Percentiles rank a stretch among this genome's conserved stretches.
phyloP scores from a whole-genome alignment of 2,113 vertebrate species.

The Dromaius novaehollandiae region DNA sequence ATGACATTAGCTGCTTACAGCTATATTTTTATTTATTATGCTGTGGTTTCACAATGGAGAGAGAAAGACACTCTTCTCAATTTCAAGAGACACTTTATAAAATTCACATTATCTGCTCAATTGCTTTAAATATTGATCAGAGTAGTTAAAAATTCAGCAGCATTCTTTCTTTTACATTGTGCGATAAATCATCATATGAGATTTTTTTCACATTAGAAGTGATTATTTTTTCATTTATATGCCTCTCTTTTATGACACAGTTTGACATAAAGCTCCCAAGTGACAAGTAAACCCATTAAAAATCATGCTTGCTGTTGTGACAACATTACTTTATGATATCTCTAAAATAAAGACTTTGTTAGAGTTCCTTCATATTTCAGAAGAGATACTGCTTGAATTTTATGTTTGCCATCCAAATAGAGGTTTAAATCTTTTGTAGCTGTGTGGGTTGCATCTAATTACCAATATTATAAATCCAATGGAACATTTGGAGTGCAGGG shows the following conservation, averaged over 20 bases:
- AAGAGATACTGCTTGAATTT: not conserved
- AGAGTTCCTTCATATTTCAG: not conserved
- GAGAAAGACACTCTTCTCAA: not conserved
- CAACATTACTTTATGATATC: not conserved
- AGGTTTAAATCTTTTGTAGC: not conserved
- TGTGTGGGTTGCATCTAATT: not conserved
- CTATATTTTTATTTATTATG: not conserved
- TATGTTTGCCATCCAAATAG: not conserved
- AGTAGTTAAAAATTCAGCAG: not conserved
- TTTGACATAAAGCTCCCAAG: not conserved
- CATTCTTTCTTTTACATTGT: not conserved
- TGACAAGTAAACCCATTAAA: not conserved
- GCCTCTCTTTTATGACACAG: not conserved
- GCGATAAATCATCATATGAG: not conserved
- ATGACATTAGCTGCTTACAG: not conserved
- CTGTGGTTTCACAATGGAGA: not conserved
- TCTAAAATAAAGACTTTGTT: not conserved
- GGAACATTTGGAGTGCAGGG: not conserved
- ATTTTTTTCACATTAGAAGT: not conserved
- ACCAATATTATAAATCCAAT: not conserved
- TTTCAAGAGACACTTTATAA: not conserved
- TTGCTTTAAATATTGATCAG: not conserved
- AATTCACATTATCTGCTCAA: slow-evolving; percentile 2
- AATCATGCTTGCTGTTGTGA: not conserved
- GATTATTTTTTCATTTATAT: not conserved